Conservation (phyloP, 2,113 vertebrate genomes). For the Lagenorhynchus albirostris region DNA sequence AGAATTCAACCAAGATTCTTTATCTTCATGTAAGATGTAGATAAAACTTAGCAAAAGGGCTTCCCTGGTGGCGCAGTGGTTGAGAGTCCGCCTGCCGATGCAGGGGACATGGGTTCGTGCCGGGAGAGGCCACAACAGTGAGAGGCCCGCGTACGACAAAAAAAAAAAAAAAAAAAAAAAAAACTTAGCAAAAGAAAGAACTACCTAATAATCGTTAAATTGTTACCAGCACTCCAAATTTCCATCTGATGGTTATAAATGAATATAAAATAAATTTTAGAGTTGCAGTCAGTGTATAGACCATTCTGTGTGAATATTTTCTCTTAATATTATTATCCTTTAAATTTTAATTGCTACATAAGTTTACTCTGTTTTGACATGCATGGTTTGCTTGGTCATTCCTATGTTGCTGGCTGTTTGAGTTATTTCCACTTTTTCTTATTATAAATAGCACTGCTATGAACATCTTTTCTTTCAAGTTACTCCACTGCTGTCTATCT, state of each 20-base stretch:
- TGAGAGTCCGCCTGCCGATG: no score
- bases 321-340: not conserved
- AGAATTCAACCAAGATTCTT: conserved; percentile 13
- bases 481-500: not conserved
- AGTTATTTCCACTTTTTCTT: conserved; percentile 15
- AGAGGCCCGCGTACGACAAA: no score
- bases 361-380: not conserved
- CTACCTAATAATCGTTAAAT: not conserved
- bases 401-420: not conserved
- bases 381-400: not conserved
- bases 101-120: no score
- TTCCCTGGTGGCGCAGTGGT: no score
- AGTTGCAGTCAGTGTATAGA: not conserved
- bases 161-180: no score
- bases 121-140: no score
- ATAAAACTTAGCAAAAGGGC: no score
- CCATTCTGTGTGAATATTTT: not conserved
- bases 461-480: conserved; percentile 21
- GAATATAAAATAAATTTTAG: conserved; percentile 26
- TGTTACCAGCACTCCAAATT: not conserved
- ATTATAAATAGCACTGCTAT: not conserved
- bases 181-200: not conserved
- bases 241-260: not conserved
- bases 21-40: not conserved
- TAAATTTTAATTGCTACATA: not conserved